phyloP scores from a whole-genome alignment of 2,113 vertebrate genomes.

The Caloenas nicobarica region DNA sequence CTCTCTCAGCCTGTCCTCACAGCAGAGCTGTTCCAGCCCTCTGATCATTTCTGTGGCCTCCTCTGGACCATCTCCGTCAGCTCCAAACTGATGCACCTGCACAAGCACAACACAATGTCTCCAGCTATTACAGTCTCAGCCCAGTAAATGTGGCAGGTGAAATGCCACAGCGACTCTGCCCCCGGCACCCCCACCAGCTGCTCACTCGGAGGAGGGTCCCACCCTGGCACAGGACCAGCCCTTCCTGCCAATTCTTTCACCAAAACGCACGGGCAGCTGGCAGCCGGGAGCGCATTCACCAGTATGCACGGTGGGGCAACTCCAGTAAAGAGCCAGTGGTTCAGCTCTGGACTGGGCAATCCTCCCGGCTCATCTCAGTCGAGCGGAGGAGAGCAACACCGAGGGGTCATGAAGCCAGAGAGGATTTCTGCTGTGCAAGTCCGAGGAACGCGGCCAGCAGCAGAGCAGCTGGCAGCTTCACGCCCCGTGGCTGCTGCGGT shows the following conservation, averaged over 20 bases:
- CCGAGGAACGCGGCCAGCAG: background rate
- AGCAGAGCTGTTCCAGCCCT: too few relatives aligned
- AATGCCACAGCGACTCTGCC: background rate
- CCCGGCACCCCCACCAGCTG: fast-evolving
- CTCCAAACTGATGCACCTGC: too few relatives aligned
- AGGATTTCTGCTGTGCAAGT: background rate
- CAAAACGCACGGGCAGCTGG: background rate
- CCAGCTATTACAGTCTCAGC: background rate
- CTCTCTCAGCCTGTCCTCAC: too few relatives aligned
- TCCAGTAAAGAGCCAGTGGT: background rate
- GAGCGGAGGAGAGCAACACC: background rate
- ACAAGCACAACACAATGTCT: background rate
- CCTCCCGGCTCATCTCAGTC: background rate
- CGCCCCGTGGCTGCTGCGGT: background rate
- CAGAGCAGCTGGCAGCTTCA: background rate
- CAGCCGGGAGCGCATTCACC: background rate
- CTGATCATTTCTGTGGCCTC: too few relatives aligned
- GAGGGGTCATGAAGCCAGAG: background rate
- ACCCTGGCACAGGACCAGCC: background rate
- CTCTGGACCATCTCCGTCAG: too few relatives aligned
- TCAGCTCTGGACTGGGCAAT: background rate
- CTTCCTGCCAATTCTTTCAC: background rate
- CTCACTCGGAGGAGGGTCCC: background rate
- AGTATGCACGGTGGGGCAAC: background rate
- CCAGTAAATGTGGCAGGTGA: background rate